Evolutionary conservation across 2,888 invertebrate species (phyloP).

Genomic region (Zelleria hepariella): DNA sequence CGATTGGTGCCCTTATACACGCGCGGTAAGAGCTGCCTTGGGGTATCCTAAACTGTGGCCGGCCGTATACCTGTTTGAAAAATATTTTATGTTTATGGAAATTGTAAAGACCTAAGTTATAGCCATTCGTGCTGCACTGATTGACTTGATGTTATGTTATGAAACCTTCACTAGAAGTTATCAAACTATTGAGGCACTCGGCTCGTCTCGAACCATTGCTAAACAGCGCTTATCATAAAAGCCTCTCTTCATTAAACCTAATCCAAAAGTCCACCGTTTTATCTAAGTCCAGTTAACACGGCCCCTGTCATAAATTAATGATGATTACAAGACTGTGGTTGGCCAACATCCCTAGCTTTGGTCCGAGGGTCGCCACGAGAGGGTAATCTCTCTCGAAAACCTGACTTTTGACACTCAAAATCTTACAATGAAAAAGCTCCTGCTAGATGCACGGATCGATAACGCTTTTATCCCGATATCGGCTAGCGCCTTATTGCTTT

Average conservation of each 20-base stretch:
- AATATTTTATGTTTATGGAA: no score
- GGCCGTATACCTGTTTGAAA: no score
- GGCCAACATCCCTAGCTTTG: background rate
- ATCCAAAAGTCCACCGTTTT: conserved; percentile 32
- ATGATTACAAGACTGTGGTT: background rate
- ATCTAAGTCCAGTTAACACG: conserved; percentile 26
- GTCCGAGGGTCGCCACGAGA: background rate
- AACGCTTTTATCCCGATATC: no score
- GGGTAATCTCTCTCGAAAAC: background rate
- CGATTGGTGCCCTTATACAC: no score
- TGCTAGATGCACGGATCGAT: no score
- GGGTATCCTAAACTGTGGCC: no score
- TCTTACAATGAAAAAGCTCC: background rate
- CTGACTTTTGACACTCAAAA: background rate
- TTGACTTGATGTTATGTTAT: background rate
- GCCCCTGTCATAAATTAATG: background rate
- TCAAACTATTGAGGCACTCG: background rate
- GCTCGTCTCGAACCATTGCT: background rate
- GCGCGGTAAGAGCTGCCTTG: no score
- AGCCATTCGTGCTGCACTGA: no score
- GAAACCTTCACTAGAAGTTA: background rate
- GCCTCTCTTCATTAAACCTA: conserved; percentile 29
- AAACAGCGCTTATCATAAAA: background rate
- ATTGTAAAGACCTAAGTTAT: no score
- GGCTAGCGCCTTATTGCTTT: background rate